Evolutionary conservation across 2,113 vertebrate genomes (phyloP), one percentile per base, ranked within the genome.

Genomic region (Grallaria varia): DNA sequence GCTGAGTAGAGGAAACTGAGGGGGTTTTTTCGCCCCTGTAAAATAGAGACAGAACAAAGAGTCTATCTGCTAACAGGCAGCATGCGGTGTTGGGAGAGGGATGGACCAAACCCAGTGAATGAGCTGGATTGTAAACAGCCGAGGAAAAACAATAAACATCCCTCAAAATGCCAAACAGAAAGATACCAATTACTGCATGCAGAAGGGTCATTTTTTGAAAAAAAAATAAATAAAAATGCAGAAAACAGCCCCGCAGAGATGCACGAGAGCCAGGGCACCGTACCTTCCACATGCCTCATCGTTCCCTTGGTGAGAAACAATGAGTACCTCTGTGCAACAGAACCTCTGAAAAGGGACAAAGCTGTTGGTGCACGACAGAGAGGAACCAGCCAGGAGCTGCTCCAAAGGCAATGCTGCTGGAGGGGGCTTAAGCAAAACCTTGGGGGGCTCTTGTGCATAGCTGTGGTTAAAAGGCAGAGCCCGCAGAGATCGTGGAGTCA

Each of bases 231-330:
- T n/a, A n/a, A 47, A 47, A 52, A 42, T 20, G 18, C 42, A 66
- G 62, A 23, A 63, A 77, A 87, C 31, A 20, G 24, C 56, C 23
- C 50, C 8, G 30, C 52, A 52, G 84, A 64, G 75, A 78, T 9
- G 4, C 50, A 44, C 10, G 16, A 67, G 58, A 89, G 44, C 62
- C 81, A 39, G 60, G 25, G 64, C 8, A 5, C 68, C 90, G 12
- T 37, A 75, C 95, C 95, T 63, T 69, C 76, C 56, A 27, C 63
- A 53, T 83, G 76, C 74, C 91, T 94, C 95, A 96, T 73, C 21
- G 16, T 76, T 86, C 91, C 87, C 58, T 79, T 73, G 42, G 71
- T 37, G 83, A 82, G 89, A 89, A 90, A 91, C 75, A 94, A 64
- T 35, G 59, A 30, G 78, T 67, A 53, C 52, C 40, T 81, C 59